Evolutionary conservation across 2,797 vertebrate genomes (phyloP).

Genomic region (Vultur gryphus): DNA sequence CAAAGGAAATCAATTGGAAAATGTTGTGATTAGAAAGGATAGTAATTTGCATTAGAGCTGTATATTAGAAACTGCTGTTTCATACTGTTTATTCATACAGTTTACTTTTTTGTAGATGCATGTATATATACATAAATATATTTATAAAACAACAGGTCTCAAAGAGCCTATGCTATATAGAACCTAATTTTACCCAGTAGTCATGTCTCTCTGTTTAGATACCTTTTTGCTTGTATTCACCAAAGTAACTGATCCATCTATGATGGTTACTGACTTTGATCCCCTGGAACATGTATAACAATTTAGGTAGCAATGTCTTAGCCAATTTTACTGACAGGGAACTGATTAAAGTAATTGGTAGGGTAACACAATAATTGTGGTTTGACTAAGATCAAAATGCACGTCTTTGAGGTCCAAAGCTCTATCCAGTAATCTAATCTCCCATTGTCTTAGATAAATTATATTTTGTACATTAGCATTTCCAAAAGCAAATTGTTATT

Average conservation of each 20-base stretch:
- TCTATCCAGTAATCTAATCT: not conserved
- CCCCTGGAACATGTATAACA: not conserved
- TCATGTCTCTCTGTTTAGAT: not conserved
- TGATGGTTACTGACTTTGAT: not conserved
- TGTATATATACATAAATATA: not conserved
- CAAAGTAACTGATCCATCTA: not conserved
- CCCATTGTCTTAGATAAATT: not conserved
- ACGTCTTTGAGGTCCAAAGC: not conserved
- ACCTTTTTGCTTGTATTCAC: not conserved
- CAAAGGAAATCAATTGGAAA: conserved; percentile 8
- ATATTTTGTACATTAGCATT: not conserved
- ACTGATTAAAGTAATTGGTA: not conserved
- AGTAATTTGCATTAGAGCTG: not conserved
- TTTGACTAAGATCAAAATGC: not conserved
- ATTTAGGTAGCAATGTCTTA: not conserved
- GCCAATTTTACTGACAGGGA: not conserved
- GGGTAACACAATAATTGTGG: not conserved
- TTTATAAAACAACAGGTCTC: not conserved
- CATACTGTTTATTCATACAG: not conserved
- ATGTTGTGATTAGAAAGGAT: not conserved
- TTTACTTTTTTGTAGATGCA: not conserved
- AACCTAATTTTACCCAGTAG: not conserved
- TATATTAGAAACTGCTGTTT: not conserved
- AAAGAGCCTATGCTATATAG: not conserved
- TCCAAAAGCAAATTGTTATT: not conserved